phyloP scores from a whole-genome alignment of 2,113 vertebrate species.

The Cephalopholis sonnerati region DNA sequence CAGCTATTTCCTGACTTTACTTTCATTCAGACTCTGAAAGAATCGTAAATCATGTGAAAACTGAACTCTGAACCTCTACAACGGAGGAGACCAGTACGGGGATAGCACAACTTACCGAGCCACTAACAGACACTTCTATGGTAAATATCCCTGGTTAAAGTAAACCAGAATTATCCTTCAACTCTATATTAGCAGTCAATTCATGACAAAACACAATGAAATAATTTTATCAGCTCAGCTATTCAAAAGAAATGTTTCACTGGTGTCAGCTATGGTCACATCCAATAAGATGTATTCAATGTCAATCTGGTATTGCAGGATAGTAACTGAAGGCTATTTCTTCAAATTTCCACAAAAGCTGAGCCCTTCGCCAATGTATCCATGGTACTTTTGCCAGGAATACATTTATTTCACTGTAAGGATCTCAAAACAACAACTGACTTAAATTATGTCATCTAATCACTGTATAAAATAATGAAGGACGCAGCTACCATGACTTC shows the following conservation, averaged over 20 bases:
- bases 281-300: neutral
- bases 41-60: too few relatives aligned
- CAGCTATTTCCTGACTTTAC: too few relatives aligned
- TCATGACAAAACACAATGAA: neutral
- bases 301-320: neutral
- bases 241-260: slow-evolving; percentile 8
- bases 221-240: slow-evolving; percentile 17
- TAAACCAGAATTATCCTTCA: neutral
- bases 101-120: neutral
- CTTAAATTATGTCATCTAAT: too few relatives aligned
- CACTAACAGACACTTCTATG: neutral
- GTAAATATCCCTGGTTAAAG: too few relatives aligned
- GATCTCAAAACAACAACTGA: neutral
- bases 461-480: too few relatives aligned
- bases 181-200: neutral
- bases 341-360: too few relatives aligned
- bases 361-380: too few relatives aligned
- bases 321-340: too few relatives aligned
- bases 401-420: neutral
- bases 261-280: neutral
- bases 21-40: too few relatives aligned
- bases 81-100: too few relatives aligned
- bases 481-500: too few relatives aligned
- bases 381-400: neutral
- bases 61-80: too few relatives aligned